A percentile compares a stretch with the other conserved stretches of the same genome.
Conservation (phyloP, 2,888 invertebrate genomes). For the Drosophila mulleri region DNA sequence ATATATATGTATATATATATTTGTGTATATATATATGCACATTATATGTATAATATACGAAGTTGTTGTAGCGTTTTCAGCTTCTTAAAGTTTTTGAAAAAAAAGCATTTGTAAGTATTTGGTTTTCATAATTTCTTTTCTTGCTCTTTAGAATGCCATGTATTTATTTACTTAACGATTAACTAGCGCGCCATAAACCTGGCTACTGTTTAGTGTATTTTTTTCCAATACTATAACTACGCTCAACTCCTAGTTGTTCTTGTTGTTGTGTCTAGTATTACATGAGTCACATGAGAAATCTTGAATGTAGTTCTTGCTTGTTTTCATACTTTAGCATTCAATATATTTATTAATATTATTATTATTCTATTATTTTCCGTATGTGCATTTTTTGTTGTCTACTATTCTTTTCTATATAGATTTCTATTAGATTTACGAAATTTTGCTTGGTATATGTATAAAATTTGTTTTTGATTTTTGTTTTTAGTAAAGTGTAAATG, state of each 20-base stretch:
- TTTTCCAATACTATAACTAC: constrained; percentile 58
- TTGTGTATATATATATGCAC: constrained; percentile 58
- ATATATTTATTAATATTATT: constrained; percentile 1
- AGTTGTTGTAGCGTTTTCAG: constrained; percentile 45
- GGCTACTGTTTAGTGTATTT: constrained; percentile 56
- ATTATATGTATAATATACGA: constrained; percentile 69
- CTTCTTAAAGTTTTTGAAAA: constrained; percentile 56
- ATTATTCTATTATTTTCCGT: constrained; percentile 1
- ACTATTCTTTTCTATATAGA: constrained; percentile 37
- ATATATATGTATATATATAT: constrained; percentile 16
- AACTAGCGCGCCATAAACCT: constrained; percentile 43
- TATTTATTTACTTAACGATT: constrained; percentile 38
- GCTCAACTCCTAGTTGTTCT: constrained; percentile 58
- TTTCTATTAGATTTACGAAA: constrained; percentile 51
- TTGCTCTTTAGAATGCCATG: constrained; percentile 33
- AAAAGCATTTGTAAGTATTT: constrained; percentile 64
- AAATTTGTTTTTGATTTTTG: constrained; percentile 48
- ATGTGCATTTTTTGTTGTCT: constrained; percentile 54
- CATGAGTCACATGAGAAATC: constrained; percentile 77
- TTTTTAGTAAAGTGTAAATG: constrained; percentile 73
- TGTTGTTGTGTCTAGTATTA: constrained; percentile 40
- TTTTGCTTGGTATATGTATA: constrained; percentile 63
- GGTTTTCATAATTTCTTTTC: constrained; percentile 18
- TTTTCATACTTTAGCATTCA: constrained; percentile 20
- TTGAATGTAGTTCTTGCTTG: constrained; percentile 14